A percentile compares a stretch with the other conserved stretches of the same genome.
These are phyloP conservation scores for Tetragnatha versicolor DNA, from an alignment of 1,140 invertebrate genomes.

Conservation along the genomic window DNA sequence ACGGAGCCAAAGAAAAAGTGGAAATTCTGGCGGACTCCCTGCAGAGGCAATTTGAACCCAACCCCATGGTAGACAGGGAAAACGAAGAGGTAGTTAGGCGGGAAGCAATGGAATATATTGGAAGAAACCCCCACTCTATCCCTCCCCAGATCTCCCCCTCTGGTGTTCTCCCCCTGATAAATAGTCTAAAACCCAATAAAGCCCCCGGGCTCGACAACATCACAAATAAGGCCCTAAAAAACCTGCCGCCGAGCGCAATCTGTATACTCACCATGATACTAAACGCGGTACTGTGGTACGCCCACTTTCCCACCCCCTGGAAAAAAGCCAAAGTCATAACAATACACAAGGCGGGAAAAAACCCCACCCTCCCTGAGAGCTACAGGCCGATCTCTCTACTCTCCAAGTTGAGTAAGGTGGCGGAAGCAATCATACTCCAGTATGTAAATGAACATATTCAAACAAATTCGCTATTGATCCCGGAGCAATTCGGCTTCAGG, in stretches of 20 bases:
- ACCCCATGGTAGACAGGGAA: too few relatives aligned
- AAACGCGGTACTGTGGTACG: neutral
- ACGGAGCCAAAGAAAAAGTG: too few relatives aligned
- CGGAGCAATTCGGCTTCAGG: too few relatives aligned
- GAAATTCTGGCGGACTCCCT: too few relatives aligned
- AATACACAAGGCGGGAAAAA: neutral
- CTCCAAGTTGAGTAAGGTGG: neutral
- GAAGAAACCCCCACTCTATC: too few relatives aligned
- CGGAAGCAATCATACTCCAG: neutral
- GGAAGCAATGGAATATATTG: too few relatives aligned
- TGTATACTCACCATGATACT: neutral
- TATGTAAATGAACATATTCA: too few relatives aligned
- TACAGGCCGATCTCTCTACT: neutral
- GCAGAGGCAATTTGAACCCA: too few relatives aligned
- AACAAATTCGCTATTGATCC: too few relatives aligned
- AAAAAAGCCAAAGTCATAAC: neutral
- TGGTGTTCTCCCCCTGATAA: too few relatives aligned
- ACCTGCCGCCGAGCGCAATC: neutral
- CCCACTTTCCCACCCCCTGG: neutral
- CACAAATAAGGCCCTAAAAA: neutral
- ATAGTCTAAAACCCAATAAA: neutral
- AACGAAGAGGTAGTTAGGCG: too few relatives aligned
- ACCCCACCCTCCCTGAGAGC: neutral
- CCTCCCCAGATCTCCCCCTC: too few relatives aligned
- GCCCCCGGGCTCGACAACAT: neutral